Conservation (phyloP, 2,113 vertebrate species). For the Eolophus roseicapilla region DNA sequence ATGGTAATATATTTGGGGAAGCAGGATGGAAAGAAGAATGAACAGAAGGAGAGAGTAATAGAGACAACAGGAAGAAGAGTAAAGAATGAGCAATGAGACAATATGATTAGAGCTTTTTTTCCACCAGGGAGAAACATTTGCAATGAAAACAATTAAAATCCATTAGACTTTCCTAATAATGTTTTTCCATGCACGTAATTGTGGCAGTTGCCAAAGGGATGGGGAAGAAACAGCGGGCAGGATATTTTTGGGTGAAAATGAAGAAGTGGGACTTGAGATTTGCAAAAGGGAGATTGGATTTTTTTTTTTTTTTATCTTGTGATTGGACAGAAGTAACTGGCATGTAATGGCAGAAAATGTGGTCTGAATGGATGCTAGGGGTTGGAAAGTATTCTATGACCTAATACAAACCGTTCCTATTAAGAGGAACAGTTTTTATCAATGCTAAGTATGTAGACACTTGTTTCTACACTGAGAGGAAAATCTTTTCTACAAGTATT, state of each 20-base stretch:
- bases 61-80: constrained; percentile 52
- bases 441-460: neutral
- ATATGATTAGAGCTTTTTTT: constrained; percentile 21
- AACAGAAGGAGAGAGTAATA: constrained; percentile 61
- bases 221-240: neutral
- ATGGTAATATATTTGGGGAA: neutral
- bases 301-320: neutral
- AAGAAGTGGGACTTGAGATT: neutral
- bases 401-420: neutral
- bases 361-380: neutral
- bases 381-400: neutral
- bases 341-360: neutral
- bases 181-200: constrained; percentile 24
- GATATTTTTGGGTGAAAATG: neutral
- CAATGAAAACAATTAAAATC: constrained; percentile 47
- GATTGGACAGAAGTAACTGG: neutral
- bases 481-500: neutral
- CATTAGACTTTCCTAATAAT: constrained; percentile 32
- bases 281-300: neutral
- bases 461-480: neutral
- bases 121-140: constrained; percentile 42
- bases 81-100: constrained; percentile 57
- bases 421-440: neutral
- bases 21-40: constrained; percentile 35
- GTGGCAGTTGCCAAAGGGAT: neutral